phyloP scores from a whole-genome alignment of 2,113 vertebrate species.

The Oophaga pumilio region DNA sequence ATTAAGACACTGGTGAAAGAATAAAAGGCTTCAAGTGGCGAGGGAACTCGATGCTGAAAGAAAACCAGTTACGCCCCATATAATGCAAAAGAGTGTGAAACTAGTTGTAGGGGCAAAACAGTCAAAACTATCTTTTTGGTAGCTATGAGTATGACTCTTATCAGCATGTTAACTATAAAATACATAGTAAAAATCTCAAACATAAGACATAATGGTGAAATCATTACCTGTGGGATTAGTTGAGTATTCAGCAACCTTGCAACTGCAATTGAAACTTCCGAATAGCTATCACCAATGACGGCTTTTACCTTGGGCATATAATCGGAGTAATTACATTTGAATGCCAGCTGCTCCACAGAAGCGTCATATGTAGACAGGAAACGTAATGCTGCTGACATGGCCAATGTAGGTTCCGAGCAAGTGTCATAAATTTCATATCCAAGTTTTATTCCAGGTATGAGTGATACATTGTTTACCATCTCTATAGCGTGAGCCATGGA shows the following conservation, averaged over 20 bases:
- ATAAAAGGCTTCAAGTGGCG: too few relatives aligned
- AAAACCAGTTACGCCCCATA: too few relatives aligned
- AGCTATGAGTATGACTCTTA: not conserved
- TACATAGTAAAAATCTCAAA: not conserved
- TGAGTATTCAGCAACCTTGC: slow-evolving; percentile 81
- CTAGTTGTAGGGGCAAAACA: too few relatives aligned
- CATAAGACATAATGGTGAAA: not conserved
- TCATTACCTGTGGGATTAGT: slow-evolving; percentile 81
- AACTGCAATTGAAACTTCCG: slow-evolving; percentile 82
- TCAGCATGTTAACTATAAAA: not conserved
- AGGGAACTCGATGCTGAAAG: too few relatives aligned
- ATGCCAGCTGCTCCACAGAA: slow-evolving; percentile 60
- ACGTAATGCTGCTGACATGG: slow-evolving; percentile 73
- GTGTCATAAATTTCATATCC: slow-evolving; percentile 85
- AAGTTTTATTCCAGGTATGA: slow-evolving; percentile 76
- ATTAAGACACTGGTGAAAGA: too few relatives aligned
- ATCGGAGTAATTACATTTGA: slow-evolving; percentile 68
- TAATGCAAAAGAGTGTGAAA: too few relatives aligned
- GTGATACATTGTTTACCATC: slow-evolving; percentile 77
- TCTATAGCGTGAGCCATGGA: slow-evolving; percentile 85
- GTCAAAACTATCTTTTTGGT: not conserved
- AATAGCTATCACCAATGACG: slow-evolving; percentile 76
- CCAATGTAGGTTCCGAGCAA: slow-evolving; percentile 80
- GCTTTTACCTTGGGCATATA: slow-evolving; percentile 71
- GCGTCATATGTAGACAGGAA: slow-evolving; percentile 71